These are phyloP conservation scores for Esox niger DNA, from an alignment of 2,113 vertebrate genomes.

Conservation along the genomic window DNA sequence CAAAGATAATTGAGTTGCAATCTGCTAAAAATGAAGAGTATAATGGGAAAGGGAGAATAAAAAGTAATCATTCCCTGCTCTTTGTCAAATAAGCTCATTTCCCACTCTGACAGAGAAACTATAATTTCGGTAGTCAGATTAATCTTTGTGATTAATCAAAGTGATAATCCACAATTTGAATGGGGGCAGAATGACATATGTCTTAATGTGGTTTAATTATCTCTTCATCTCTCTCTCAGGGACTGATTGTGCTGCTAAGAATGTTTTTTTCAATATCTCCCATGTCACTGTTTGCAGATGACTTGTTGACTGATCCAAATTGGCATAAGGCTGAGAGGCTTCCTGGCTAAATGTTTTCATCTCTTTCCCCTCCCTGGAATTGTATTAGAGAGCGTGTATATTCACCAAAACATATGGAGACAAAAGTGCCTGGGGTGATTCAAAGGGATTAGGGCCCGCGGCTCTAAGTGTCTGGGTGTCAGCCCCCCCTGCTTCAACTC, in stretches of 20 bases:
- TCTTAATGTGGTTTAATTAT: slow-evolving; percentile 72
- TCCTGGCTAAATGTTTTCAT: slow-evolving; percentile 50
- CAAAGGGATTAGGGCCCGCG: slow-evolving; percentile 59
- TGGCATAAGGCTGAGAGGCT: slow-evolving; percentile 39
- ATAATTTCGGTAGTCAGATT: slow-evolving; percentile 77
- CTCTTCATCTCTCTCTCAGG: slow-evolving; percentile 37
- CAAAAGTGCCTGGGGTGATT: slow-evolving; percentile 43
- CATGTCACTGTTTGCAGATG: slow-evolving; percentile 39
- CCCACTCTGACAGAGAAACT: slow-evolving; percentile 58
- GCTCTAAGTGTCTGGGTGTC: slow-evolving; percentile 58
- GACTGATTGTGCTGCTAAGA: slow-evolving; percentile 35
- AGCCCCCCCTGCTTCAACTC: slow-evolving; percentile 58
- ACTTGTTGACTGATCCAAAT: slow-evolving; percentile 63
- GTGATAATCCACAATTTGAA: slow-evolving; percentile 75
- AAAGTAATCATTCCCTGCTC: slow-evolving; percentile 70
- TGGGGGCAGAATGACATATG: slow-evolving; percentile 69
- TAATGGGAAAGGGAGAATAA: slow-evolving; percentile 58
- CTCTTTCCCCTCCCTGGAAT: slow-evolving; percentile 43
- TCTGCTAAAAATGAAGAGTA: slow-evolving; percentile 76
- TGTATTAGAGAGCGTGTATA: slow-evolving; percentile 55
- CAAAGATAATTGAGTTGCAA: slow-evolving; percentile 88
- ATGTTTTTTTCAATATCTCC: too few species aligned
- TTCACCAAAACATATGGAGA: slow-evolving; percentile 61
- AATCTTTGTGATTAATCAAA: slow-evolving; percentile 80
- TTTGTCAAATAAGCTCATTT: slow-evolving; percentile 70